Evolutionary conservation across 1,140 invertebrate species (phyloP), one percentile per base, ranked within the genome.

Genomic region (Centruroides vittatus): DNA sequence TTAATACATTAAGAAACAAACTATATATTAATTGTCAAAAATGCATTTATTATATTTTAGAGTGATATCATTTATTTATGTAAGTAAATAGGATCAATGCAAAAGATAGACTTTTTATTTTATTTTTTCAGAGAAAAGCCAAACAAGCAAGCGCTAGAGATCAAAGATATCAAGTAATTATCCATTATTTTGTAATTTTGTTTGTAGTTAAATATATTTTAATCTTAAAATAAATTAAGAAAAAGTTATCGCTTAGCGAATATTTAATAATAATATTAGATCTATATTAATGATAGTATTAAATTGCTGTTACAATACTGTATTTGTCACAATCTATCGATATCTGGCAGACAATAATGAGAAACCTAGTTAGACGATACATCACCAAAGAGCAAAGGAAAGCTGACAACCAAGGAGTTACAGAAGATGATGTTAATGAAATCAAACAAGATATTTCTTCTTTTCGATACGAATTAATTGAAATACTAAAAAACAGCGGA

Each of bases 401-500:
- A 71, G 89, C 90, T 0, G 91, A 95, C 69, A 86, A 87, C 70
- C 87, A 94, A 73, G 93, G 93, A 13, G 93, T 98, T 10, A 97
- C 93, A 0, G 93, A 97, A 75, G 94, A 98, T 71, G 94, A 98
- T 75, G 89, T 98, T 47, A 98, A 98, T 75, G 95, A 99, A 78
- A 96, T 98, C 63, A 98, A 98, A 75, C 94, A 98, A 76, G 93
- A 97, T 73, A 95, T 98, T 60, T 92, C 88, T 52, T 88, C 90
- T 4, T 93, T 95, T 76, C 82, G 90, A 48, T 94, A 88, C 76
- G 94, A 98, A 75, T 79, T 98, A 9, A 86, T 97, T 41, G 93
- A 98, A 78, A 94, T 98, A 66, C 78, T 98, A 11, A 77, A 79
- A 53, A 82, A 82, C 56, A 91, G 89, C 68, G 86, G 85, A 34